These are phyloP conservation scores for Anagyrus pseudococci DNA, from an alignment of 2,888 invertebrate species.

Conservation along the genomic window DNA sequence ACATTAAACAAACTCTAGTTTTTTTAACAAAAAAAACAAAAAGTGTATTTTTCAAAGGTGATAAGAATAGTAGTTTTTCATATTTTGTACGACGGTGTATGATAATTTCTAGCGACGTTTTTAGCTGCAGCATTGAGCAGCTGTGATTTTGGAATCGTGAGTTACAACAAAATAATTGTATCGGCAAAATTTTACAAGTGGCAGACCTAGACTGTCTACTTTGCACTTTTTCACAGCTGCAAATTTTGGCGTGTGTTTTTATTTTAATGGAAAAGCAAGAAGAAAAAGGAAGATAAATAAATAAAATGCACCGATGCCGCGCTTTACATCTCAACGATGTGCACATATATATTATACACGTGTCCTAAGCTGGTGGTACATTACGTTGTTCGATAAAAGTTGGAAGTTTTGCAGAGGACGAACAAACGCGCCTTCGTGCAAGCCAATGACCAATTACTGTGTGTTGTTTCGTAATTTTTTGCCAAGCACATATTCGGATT, in stretches of 20 bases:
- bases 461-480: not conserved
- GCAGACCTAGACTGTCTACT: no score
- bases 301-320: no score
- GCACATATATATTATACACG: no score
- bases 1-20: conserved; percentile 8
- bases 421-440: not conserved
- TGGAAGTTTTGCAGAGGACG: not conserved
- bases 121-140: no score
- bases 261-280: no score
- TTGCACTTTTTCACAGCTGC: no score
- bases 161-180: not conserved
- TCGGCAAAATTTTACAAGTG: not conserved
- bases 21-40: conserved; percentile 26
- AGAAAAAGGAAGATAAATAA: no score
- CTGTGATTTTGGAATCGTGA: conserved; percentile 6
- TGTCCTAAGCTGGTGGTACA: conserved; percentile 8
- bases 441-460: not conserved
- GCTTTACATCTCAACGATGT: no score
- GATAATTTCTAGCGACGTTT: conserved; percentile 20
- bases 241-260: no score
- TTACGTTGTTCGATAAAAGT: conserved; percentile 30
- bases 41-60: conserved; percentile 22
- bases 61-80: conserved; percentile 24
- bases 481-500: no score
- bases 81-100: conserved; percentile 22